These are phyloP conservation scores for Poeciliopsis paucimaculata DNA, from an alignment of 2,797 vertebrate genomes.

Conservation along the genomic window DNA sequence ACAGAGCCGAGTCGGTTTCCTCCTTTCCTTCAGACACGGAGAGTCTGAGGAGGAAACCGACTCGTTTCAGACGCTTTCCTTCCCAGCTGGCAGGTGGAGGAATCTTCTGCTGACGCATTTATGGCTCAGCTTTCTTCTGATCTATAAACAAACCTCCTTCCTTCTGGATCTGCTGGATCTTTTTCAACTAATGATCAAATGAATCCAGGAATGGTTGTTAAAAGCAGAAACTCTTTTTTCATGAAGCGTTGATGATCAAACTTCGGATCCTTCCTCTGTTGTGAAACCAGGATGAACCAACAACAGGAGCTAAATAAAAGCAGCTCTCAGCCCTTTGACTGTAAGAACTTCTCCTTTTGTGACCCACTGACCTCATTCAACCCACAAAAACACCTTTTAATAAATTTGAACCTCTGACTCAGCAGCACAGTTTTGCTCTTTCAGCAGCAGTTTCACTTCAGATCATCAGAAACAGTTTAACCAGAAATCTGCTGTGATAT, in stretches of 20 bases:
- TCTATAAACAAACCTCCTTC: not conserved
- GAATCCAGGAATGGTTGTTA: not conserved
- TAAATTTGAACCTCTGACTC: not conserved
- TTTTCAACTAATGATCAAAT: not conserved
- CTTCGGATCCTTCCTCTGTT: not conserved
- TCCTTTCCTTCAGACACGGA: not conserved
- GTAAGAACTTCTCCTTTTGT: not conserved
- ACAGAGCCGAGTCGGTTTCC: not conserved
- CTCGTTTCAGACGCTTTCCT: not conserved
- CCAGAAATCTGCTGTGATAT: too few relatives aligned
- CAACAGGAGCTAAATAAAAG: not conserved
- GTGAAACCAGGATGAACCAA: not conserved
- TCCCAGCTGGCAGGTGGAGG: not conserved
- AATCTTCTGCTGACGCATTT: not conserved
- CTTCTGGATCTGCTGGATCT: not conserved
- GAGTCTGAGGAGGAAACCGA: not conserved
- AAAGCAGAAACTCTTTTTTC: not conserved
- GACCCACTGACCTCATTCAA: not conserved
- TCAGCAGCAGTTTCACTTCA: not conserved
- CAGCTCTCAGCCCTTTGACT: slow-evolving; percentile 8
- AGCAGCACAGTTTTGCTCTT: not conserved
- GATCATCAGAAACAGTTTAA: not conserved
- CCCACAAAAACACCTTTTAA: not conserved
- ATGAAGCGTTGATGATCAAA: not conserved
- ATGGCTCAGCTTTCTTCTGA: not conserved